These are phyloP conservation scores for Barbus barbus DNA, from an alignment of 2,113 vertebrate species.

Conservation along the genomic window DNA sequence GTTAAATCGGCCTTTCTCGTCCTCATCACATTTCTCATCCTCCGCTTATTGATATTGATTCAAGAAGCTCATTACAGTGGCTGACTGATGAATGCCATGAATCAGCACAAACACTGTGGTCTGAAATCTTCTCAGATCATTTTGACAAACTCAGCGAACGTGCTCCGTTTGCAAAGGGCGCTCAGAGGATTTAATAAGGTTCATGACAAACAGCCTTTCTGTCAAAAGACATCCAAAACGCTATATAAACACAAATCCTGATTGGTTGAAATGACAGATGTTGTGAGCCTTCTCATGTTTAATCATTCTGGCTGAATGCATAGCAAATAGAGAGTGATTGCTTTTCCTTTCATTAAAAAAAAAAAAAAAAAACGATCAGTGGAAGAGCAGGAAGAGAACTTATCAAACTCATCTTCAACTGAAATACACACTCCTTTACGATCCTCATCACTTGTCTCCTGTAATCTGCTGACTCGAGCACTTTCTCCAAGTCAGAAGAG, in stretches of 20 bases:
- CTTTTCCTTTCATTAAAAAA: not conserved
- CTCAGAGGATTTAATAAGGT: constrained; percentile 26
- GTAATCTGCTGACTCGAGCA: constrained; percentile 40
- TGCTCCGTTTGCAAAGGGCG: constrained; percentile 1
- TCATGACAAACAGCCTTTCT: constrained; percentile 13
- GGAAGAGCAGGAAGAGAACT: not conserved
- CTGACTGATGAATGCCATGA: constrained; percentile 38
- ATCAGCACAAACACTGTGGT: constrained; percentile 38
- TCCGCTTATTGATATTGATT: constrained; percentile 53
- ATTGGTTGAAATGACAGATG: constrained; percentile 28
- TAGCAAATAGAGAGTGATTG: constrained; percentile 16
- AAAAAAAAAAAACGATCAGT: not conserved
- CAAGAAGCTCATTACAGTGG: constrained; percentile 48
- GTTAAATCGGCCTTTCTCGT: constrained; percentile 40
- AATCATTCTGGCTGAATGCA: not conserved
- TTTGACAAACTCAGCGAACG: constrained; percentile 24
- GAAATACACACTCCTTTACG: constrained; percentile 24
- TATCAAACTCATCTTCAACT: not conserved
- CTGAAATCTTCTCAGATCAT: constrained; percentile 44
- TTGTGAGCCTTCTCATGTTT: constrained; percentile 22
- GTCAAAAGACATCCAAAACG: not conserved
- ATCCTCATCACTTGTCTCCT: constrained; percentile 9
- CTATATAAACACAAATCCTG: constrained; percentile 8
- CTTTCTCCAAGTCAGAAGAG: constrained; percentile 33
- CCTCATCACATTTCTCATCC: constrained; percentile 50